Conservation (phyloP, 2,113 vertebrate genomes). For the Chaetodon auriga region DNA sequence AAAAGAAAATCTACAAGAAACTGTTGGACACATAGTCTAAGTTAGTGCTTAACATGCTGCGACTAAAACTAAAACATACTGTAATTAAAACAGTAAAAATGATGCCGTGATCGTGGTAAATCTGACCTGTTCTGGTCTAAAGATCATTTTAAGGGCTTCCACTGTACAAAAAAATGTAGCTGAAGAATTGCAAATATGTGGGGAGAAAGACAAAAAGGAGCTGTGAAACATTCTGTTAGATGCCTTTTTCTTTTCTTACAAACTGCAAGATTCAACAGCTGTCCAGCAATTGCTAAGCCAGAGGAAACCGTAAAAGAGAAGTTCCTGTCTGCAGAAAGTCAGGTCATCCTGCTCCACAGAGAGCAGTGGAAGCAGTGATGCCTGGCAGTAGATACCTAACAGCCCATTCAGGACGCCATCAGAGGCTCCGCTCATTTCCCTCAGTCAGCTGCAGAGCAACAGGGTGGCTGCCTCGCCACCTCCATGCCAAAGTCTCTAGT, state of each 20-base stretch:
- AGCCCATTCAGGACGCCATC: slow-evolving; percentile 48
- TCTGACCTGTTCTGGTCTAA: neutral
- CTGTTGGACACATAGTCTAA: too few species aligned
- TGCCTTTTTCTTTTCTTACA: neutral
- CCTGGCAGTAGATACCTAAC: slow-evolving; percentile 36
- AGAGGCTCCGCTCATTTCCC: slow-evolving; percentile 38
- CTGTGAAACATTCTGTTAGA: neutral
- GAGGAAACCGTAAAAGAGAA: neutral
- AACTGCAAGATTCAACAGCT: neutral
- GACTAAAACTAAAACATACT: neutral
- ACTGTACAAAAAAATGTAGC: neutral
- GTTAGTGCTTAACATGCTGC: too few species aligned
- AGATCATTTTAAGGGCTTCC: neutral
- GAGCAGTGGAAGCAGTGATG: slow-evolving; percentile 15
- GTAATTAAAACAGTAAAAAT: neutral
- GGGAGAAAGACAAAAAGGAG: too few species aligned
- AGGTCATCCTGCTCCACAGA: slow-evolving; percentile 15
- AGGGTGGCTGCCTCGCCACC: slow-evolving; percentile 41
- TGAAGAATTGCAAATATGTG: neutral
- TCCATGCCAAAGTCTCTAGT: slow-evolving; percentile 46
- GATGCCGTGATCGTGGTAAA: neutral
- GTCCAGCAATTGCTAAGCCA: neutral
- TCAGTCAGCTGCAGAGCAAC: slow-evolving; percentile 55
- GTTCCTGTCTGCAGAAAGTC: slow-evolving; percentile 5
- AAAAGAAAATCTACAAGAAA: neutral